phyloP scores from a whole-genome alignment of 2,888 invertebrate genomes.

The Malacosoma neustria region DNA sequence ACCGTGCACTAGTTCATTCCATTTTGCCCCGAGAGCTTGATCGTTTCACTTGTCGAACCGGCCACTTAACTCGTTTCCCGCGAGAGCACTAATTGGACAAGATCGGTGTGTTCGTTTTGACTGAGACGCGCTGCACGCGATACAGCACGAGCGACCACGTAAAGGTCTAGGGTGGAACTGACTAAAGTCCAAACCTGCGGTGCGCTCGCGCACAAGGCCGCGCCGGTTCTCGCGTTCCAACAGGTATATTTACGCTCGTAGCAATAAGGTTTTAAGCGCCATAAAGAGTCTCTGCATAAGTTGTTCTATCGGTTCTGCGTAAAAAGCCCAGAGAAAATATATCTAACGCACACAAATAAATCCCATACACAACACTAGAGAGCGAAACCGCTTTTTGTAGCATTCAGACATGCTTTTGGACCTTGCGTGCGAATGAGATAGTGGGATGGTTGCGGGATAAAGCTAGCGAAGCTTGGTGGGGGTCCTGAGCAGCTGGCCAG shows the following conservation, averaged over 20 bases:
- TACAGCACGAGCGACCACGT: conserved; percentile 61
- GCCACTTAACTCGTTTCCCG: conserved; percentile 72
- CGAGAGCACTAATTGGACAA: conserved; percentile 69
- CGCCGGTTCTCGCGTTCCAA: conserved; percentile 77
- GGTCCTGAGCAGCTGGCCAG: conserved; percentile 67
- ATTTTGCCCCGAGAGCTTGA: conserved; percentile 37
- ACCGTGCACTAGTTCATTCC: conserved; percentile 49
- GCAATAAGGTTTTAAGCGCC: conserved; percentile 51
- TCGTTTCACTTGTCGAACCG: conserved; percentile 58
- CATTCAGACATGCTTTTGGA: conserved; percentile 49
- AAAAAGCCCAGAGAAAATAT: conserved; percentile 66
- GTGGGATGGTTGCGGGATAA: conserved; percentile 55
- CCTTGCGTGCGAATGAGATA: conserved; percentile 49
- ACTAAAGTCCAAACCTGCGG: conserved; percentile 60
- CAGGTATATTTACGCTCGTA: conserved; percentile 62
- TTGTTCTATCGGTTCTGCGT: conserved; percentile 37
- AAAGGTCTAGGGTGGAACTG: conserved; percentile 71
- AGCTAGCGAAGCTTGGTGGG: conserved; percentile 52
- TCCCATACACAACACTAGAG: conserved; percentile 38
- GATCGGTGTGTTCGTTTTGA: conserved; percentile 51
- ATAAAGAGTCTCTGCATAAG: conserved; percentile 34
- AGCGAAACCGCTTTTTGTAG: conserved; percentile 70
- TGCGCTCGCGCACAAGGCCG: conserved; percentile 77
- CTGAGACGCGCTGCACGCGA: conserved; percentile 37
- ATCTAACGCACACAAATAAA: conserved; percentile 49